Conservation (phyloP, 2,888 invertebrate genomes). For the Spicauda simplicius region DNA sequence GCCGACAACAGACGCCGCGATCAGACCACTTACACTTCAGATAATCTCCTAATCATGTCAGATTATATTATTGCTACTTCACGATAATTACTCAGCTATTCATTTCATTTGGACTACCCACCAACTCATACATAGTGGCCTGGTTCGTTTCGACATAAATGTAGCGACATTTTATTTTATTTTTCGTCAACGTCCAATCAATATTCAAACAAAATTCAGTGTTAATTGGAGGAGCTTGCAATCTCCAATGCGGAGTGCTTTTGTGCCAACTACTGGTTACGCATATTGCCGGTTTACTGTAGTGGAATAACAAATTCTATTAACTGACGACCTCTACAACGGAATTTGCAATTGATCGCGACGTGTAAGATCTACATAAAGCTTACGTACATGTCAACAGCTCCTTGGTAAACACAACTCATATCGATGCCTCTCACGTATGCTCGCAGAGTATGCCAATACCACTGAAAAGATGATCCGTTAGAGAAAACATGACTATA, state of each 20-base stretch:
- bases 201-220: constrained; percentile 30
- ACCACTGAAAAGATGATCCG: constrained; percentile 69
- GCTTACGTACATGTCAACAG: constrained; percentile 38
- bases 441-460: constrained; percentile 62
- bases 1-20: constrained; percentile 51
- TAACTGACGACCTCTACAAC: constrained; percentile 31
- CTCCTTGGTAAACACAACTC: constrained; percentile 56
- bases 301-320: constrained; percentile 33
- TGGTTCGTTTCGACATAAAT: constrained; percentile 7
- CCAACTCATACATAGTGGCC: constrained; percentile 5
- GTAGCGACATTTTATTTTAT: neutral
- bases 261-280: constrained; percentile 34
- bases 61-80: constrained; percentile 47
- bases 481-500: constrained; percentile 63
- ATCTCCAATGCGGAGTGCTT: constrained; percentile 30
- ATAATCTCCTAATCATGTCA: constrained; percentile 66
- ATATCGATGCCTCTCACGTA: constrained; percentile 63
- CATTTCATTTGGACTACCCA: constrained; percentile 39
- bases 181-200: constrained; percentile 23
- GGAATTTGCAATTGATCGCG: constrained; percentile 45
- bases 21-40: constrained; percentile 63
- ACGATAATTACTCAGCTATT: constrained; percentile 33
- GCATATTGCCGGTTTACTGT: constrained; percentile 31
- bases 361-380: constrained; percentile 45
- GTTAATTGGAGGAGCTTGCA: constrained; percentile 34